Base-by-base conservation (phyloP, 1,140 invertebrate genomes). In the Trypoxylus dichotomus region DNA sequence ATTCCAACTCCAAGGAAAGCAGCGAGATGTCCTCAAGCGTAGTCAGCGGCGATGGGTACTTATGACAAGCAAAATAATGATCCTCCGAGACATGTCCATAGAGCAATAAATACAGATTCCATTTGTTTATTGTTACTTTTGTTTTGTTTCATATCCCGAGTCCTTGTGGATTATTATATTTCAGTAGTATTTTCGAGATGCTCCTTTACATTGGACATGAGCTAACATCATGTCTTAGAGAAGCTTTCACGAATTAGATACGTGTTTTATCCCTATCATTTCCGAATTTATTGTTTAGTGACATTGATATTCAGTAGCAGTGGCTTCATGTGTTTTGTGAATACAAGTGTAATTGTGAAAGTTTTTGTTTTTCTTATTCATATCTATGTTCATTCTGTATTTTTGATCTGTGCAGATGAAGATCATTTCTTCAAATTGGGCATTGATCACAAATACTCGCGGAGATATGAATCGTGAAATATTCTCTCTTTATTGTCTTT, bases 1-100 rank as follows among this genome's bases (percentile, higher is more conserved):
- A 83, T 81, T 85, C 83, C 19, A 84, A 84, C 29, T 89, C 88
- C 5, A 89, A 88, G 47, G 89, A 90, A 79, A 90, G 89, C 76
- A 91, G 90, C 77, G 90, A 91, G 86, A 91, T 91, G n/a, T 91
- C 91, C 0, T 89, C 90, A 37, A 91, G 90, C 82, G 83, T 91
- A 72, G 87, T 90, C 77, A 91, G 90, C 81, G 90, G 87, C 77
- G 91, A 91, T 80, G 90, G 90, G 90, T 91, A 86, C 85, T 84
- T 83, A 84, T 80, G 78, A 79, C 42, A 79, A 68, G 72, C 32
- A 60, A 79, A 68, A 76, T 29, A 75, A 47, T 54, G 27, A 75
- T 74, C 43, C 25, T 41, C 60, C 60, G 25, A 37, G 41, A 42
- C 32, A 68, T 75, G 58, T 29, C 37, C 76, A 68, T 37, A 73